Base-by-base conservation (phyloP, 2,113 vertebrate species). In the Thunnus maccoyii region DNA sequence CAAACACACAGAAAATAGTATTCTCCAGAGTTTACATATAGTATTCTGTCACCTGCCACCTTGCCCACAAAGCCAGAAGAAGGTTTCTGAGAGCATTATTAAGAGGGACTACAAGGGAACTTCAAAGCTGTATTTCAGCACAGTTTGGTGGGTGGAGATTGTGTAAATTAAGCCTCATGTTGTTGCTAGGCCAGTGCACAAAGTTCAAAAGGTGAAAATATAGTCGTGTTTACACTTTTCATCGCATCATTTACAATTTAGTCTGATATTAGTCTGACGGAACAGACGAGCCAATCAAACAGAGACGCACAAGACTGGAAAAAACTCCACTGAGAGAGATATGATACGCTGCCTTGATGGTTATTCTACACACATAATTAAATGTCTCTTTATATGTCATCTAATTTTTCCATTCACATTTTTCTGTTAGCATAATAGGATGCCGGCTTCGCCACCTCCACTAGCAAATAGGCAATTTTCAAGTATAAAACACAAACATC, bases 81-180 rank as follows among this genome's bases (percentile, higher is more conserved):
- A 70, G 86, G 88, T 92, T 92, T 92, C 92, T 85, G 76, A 87
- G 92, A 89, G 93, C 89, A 86, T 93, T 93, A 94, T 93, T 91
- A 93, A 60, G 60, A 48, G 32, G 41, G 46, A 78, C 78, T 71
- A 79, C 44, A 78, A 76, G 72, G 32, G 61, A 79, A 89, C 93
- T 89, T 94, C 93, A 94, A 93, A 92, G 93, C 14, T 30, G 56
- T 13, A 64, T 57, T 71, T 48, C 85, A 65, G 81, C 76, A 88
- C 85, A 87, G 91, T 90, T 84, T 86, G 89, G 74, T 69, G 63
- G 90, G 88, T 70, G 86, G 91, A 73, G 81, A 69, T 47, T 66
- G 82, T 86, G 82, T 72, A 84, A 93, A 88, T 88, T 51, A 71
- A 78, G 82, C 82, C 92, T 73, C 72, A 81, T 92, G 89, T 41